Conservation (phyloP, 1,140 invertebrate genomes). For the Oncopodura yosiiana region DNA sequence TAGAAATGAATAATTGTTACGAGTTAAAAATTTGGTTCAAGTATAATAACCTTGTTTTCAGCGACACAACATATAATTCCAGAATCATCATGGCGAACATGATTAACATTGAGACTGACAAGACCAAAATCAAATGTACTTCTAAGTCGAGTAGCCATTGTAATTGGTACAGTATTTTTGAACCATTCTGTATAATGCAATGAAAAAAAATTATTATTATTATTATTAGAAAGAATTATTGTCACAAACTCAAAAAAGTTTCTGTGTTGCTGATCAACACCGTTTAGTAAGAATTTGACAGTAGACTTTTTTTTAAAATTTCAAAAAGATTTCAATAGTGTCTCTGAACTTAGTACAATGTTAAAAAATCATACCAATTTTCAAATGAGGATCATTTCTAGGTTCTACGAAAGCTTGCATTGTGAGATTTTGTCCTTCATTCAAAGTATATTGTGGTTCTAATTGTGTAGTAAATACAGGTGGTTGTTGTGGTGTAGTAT, state of each 20-base stretch:
- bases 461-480: constrained; percentile 86
- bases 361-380: no score
- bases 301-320: no score
- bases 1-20: no score
- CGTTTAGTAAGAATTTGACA: neutral
- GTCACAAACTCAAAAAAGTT: neutral
- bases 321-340: no score
- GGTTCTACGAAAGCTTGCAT: constrained; percentile 92
- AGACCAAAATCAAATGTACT: constrained; percentile 89
- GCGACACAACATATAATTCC: constrained; percentile 92
- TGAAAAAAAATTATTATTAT: neutral
- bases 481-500: constrained; percentile 67
- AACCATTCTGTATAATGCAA: constrained; percentile 67
- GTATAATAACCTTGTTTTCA: constrained; percentile 60
- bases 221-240: neutral
- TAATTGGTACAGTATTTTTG: constrained; percentile 73
- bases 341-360: constrained; percentile 35
- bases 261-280: no score
- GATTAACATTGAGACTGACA: constrained; percentile 81
- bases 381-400: constrained; percentile 85
- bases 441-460: constrained; percentile 70
- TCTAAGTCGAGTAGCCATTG: constrained; percentile 53
- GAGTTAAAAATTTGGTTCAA: no score
- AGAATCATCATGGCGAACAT: constrained; percentile 74
- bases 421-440: constrained; percentile 81